phyloP scores from a whole-genome alignment of 2,113 vertebrate genomes.

The Ailurus styani region DNA sequence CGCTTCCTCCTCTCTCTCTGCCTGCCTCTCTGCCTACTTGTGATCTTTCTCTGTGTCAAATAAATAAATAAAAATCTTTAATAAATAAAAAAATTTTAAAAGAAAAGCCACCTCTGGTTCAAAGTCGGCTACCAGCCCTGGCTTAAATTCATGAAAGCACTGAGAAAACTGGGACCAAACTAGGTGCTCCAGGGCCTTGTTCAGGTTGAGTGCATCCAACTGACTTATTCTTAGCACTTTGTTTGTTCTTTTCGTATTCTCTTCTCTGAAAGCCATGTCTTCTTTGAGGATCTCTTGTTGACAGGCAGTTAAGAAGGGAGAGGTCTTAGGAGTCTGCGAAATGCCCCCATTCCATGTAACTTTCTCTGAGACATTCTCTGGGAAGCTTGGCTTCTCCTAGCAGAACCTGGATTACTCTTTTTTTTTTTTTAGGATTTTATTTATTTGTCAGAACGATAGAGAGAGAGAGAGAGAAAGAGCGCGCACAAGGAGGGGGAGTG shows the following conservation, averaged over 20 bases:
- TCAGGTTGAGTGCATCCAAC: constrained; percentile 95
- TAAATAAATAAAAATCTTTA: too few relatives aligned
- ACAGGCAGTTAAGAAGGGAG: too few relatives aligned
- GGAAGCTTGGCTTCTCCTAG: neutral
- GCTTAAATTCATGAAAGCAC: constrained; percentile 95
- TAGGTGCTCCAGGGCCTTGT: constrained; percentile 93
- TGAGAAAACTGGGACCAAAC: constrained; percentile 94
- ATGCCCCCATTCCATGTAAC: constrained; percentile 23
- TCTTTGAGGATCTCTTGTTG: neutral
- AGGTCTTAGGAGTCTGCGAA: constrained; percentile 13
- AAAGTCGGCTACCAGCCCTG: constrained; percentile 88
- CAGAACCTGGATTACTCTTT: neutral
- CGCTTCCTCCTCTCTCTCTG: too few relatives aligned
- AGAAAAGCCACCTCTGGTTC: constrained; percentile 91
- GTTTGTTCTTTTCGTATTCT: constrained; percentile 69
- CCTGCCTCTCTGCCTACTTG: too few relatives aligned
- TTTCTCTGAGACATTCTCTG: constrained; percentile 15
- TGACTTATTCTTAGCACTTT: constrained; percentile 95
- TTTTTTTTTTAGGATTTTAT: too few relatives aligned
- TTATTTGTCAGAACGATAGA: too few relatives aligned
- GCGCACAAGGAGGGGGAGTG: too few relatives aligned
- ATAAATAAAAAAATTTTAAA: too few relatives aligned
- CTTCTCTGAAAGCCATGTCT: constrained; percentile 76
- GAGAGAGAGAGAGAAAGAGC: too few relatives aligned
- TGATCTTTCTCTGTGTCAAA: too few relatives aligned